Evolutionary conservation across 2,113 vertebrate genomes (phyloP).

Genomic region (Apeltes quadracus): DNA sequence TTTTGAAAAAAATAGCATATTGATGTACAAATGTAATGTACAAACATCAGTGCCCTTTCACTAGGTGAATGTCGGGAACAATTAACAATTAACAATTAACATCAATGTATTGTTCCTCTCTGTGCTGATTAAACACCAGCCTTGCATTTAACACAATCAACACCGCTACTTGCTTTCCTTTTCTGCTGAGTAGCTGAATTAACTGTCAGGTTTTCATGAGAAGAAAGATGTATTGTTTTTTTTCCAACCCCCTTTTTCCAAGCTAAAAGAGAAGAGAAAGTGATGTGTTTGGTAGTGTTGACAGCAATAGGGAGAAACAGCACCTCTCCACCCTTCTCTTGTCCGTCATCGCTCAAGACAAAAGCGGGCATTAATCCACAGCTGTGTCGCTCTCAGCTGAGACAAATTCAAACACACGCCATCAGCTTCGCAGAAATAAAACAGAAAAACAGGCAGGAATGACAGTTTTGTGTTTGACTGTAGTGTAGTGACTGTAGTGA

Average conservation of each 20-base stretch:
- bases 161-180: neutral
- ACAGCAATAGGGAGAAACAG: slow-evolving; percentile 12
- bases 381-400: slow-evolving; percentile 64
- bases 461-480: neutral
- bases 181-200: slow-evolving; percentile 29
- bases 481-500: too few relatives aligned
- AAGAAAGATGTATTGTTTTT: slow-evolving; percentile 1
- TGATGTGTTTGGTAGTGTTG: neutral
- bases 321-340: slow-evolving; percentile 58
- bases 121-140: slow-evolving; percentile 37
- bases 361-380: slow-evolving; percentile 73
- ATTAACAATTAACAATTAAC: neutral
- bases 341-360: slow-evolving; percentile 70
- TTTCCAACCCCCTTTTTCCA: neutral
- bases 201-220: slow-evolving; percentile 30
- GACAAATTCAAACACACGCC: slow-evolving; percentile 34
- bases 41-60: slow-evolving; percentile 7
- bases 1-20: too few relatives aligned
- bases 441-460: slow-evolving; percentile 45
- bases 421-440: slow-evolving; percentile 46
- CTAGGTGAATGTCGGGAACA: neutral
- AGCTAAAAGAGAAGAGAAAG: neutral
- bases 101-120: neutral
- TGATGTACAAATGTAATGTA: neutral
- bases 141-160: slow-evolving; percentile 31